Base-by-base conservation (phyloP, 2,113 vertebrate species). In the Athene cunicularia region DNA sequence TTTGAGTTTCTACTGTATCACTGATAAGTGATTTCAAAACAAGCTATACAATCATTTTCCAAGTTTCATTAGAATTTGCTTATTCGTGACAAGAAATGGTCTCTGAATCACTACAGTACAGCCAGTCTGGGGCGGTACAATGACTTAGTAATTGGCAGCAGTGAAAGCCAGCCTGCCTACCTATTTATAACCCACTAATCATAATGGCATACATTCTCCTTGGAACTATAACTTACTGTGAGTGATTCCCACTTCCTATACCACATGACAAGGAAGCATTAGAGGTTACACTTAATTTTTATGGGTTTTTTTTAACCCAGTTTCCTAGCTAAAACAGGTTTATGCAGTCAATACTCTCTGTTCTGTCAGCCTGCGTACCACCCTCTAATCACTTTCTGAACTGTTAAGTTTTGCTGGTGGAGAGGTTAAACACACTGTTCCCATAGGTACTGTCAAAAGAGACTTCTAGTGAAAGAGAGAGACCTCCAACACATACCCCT, bases 351-450 rank as follows among this genome's bases (percentile, higher is more conserved):
- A 58, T 85, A 60, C 22, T 93, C 68, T 85, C 90, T 91, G 66
- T 39, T 58, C 63, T 88, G 84, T 56, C 92, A 91, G 49, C 58
- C 35, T 68, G 77, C 45, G 88, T 84, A 77, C 64, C 41, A 35
- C 28, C 11, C 49, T 93, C 70, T 96, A 95, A 96, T 95, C 96
- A 93, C 56, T 26, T 63, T 47, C 81, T 64, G 60, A 94, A 79
- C 66, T 45, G 66, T 58, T 85, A 90, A 90, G 47, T 82, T 96
- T 95, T 72, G 77, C 60, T 85, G 74, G 76, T 63, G 28, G 76
- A 87, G 47, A 63, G 66, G 70, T 87, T 96, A 96, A 96, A 60
- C 43, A 72, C 27, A 18, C 18, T 67, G 17, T 18, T 94, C 71
- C 90, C 87, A 60, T 8, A 87, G 49, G 77, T 68, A 91, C 27